Base-by-base conservation (phyloP, 2,113 vertebrate species). In the Barnardius zonarius region DNA sequence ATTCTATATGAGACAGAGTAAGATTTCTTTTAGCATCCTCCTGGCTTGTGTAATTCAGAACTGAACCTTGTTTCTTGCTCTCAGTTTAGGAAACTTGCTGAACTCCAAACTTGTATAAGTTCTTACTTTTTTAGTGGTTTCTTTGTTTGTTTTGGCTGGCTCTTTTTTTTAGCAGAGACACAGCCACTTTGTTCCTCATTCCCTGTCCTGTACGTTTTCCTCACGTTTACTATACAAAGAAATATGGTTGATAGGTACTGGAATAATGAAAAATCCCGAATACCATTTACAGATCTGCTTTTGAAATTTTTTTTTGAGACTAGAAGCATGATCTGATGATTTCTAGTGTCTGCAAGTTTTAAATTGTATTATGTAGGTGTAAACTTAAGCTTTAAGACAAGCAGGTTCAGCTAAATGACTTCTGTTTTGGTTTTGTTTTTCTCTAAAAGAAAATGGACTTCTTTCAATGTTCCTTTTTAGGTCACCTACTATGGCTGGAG, bases 401-500 rank as follows among this genome's bases (percentile, higher is more conserved):
- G 7, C 28, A 20, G 7, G 86, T 75, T 52, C 35, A 27, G n/a
- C 2, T 64, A 16, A 75, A 55, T 51, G 17, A 17, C 20, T 24
- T n/a, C 7, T 16, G 10, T 22, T 23, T 33, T 13, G 44, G 0
- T 17, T 49, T 37, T 28, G 55, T 48, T 44, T 5, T 17, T 41
- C 7, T 46, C 13, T 35, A 8, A n/a, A 70, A 81, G 16, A 33
- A 59, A 70, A 31, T 67, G 0, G 62, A 33, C 30, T 68, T 41
- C 19, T n/a, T 92, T 63, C 33, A 44, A 25, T 86, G 17, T 27
- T 43, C 25, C 57, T 86, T 88, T 91, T 51, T 84, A 99, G 99
- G 98, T 99, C 99, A 31, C 99, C 99, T 35, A 99, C 99, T 17
- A 99, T 99, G 99, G 99, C 99, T 7, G 99, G 99, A 23, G 99